Conservation (phyloP, 2,888 invertebrate species). For the Eretmocerus hayati region DNA sequence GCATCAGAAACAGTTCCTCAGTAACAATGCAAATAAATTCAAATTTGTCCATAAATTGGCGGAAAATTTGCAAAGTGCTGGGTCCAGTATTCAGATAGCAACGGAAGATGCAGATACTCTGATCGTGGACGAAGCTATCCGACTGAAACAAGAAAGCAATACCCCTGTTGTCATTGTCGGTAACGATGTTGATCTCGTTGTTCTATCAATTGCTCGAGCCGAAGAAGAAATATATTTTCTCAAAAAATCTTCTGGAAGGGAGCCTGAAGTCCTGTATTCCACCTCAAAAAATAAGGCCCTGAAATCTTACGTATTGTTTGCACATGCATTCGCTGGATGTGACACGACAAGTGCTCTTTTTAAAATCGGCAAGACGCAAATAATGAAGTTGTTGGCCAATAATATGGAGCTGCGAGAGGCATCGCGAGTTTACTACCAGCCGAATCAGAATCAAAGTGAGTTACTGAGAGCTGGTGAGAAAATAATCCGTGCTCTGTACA, state of each 20-base stretch:
- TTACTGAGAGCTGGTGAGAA: neutral
- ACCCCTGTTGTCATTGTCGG: slow-evolving; percentile 13
- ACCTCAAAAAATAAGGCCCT: neutral
- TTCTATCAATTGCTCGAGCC: slow-evolving; percentile 7
- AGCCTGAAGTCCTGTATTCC: neutral
- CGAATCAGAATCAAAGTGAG: neutral
- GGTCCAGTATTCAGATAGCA: slow-evolving; percentile 6
- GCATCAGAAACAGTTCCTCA: slow-evolving; percentile 23
- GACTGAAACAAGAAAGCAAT: neutral
- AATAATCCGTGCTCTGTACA: too few species aligned
- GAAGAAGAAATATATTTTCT: neutral
- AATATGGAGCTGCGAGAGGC: slow-evolving; percentile 1
- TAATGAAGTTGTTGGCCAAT: neutral
- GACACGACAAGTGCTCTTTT: slow-evolving; percentile 9
- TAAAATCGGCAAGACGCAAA: slow-evolving; percentile 9
- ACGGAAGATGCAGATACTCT: slow-evolving; percentile 23
- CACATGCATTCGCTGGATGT: slow-evolving; percentile 8
- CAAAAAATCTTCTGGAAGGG: neutral
- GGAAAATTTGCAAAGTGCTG: slow-evolving; percentile 6
- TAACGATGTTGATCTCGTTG: slow-evolving; percentile 18
- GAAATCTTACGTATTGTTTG: slow-evolving; percentile 4
- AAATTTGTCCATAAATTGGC: slow-evolving; percentile 19
- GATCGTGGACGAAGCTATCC: slow-evolving; percentile 18
- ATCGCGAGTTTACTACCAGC: neutral
- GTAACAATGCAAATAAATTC: slow-evolving; percentile 23